These are phyloP conservation scores for Drosophila ironensis DNA, from an alignment of 1,140 invertebrate genomes.

Conservation along the genomic window DNA sequence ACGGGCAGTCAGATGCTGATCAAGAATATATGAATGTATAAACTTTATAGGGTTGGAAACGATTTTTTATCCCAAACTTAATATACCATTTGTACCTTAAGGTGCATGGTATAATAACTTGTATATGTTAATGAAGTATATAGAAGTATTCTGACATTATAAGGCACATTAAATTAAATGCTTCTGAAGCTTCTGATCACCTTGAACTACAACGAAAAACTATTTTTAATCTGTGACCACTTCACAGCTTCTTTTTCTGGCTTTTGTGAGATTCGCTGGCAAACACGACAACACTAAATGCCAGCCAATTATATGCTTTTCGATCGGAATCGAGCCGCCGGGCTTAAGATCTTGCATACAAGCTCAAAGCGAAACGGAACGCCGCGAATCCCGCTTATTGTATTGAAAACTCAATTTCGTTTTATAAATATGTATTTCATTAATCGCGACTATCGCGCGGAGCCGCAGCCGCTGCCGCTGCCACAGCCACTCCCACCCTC, in stretches of 20 bases:
- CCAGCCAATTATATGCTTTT: slow-evolving; percentile 33
- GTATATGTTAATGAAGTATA: neutral
- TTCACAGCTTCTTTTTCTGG: slow-evolving; percentile 12
- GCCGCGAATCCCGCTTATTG: slow-evolving; percentile 51
- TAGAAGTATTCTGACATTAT: too few species aligned
- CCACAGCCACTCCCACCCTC: slow-evolving; percentile 31
- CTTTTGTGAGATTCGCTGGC: slow-evolving; percentile 28
- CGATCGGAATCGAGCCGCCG: slow-evolving; percentile 43
- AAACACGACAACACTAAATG: slow-evolving; percentile 44
- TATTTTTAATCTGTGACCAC: slow-evolving; percentile 36
- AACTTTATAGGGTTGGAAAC: too few species aligned
- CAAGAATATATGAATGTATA: too few species aligned
- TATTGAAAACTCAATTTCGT: slow-evolving; percentile 73
- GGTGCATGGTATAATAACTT: neutral
- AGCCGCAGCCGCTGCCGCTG: neutral
- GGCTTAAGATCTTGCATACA: slow-evolving; percentile 38
- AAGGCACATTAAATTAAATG: too few species aligned
- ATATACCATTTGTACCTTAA: too few species aligned
- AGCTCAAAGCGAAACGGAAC: neutral
- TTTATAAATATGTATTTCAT: slow-evolving; percentile 74
- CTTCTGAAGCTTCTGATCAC: neutral
- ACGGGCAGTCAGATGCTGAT: too few species aligned
- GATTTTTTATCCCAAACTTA: too few species aligned
- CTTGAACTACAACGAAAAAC: slow-evolving; percentile 9
- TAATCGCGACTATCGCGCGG: slow-evolving; percentile 52